Evolutionary conservation across 2,888 invertebrate genomes (phyloP).

Genomic region (Dicyrtoma fusca): DNA sequence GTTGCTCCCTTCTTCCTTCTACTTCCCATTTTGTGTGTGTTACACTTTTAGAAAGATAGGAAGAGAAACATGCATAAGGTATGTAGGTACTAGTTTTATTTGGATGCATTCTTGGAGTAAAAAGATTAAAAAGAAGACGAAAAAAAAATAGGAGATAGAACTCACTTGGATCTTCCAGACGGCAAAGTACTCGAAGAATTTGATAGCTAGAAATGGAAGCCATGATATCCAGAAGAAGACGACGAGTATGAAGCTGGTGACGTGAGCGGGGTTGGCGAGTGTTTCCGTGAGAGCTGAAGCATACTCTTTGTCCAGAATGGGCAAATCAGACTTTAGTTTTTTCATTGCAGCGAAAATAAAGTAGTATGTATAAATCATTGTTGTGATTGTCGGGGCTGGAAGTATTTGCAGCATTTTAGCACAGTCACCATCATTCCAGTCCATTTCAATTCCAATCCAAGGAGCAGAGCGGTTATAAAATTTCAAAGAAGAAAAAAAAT

Average conservation of each 20-base stretch:
- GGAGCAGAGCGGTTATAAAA: neutral
- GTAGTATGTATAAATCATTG: conserved; percentile 90
- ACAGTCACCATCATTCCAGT: neutral
- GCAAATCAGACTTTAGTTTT: conserved; percentile 77
- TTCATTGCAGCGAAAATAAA: conserved; percentile 94
- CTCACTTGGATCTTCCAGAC: conserved; percentile 55
- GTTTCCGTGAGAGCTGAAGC: conserved; percentile 88
- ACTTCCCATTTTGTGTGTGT: too few relatives aligned
- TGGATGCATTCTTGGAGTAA: neutral
- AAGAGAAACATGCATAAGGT: too few relatives aligned
- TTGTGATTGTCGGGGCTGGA: conserved; percentile 83
- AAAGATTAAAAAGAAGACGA: conserved; percentile 1
- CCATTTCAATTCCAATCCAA: neutral
- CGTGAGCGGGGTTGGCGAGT: conserved; percentile 89
- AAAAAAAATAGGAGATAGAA: neutral
- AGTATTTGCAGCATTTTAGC: too few relatives aligned
- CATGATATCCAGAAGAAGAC: conserved; percentile 90
- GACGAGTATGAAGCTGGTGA: conserved; percentile 92
- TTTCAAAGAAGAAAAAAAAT: neutral
- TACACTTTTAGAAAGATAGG: too few relatives aligned
- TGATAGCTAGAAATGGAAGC: conserved; percentile 85
- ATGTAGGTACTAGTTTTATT: too few relatives aligned
- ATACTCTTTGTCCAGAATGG: conserved; percentile 90
- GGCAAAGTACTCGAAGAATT: conserved; percentile 69
- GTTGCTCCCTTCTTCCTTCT: too few relatives aligned